Conservation (phyloP, 2,888 invertebrate genomes). For the Antheraea assamensis region DNA sequence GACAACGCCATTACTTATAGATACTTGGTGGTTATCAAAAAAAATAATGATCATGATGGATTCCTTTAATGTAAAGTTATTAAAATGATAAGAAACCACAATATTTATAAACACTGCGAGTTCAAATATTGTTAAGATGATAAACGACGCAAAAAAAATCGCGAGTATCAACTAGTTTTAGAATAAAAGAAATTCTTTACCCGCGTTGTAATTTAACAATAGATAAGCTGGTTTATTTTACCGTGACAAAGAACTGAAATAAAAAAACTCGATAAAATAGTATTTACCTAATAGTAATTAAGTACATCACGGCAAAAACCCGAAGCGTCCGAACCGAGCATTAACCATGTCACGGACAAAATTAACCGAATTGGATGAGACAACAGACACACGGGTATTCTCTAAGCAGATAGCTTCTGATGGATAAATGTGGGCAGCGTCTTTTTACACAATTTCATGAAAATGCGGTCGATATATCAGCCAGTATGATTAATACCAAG, state of each 20-base stretch:
- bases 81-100: too few species aligned
- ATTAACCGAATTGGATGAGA: conserved; percentile 65
- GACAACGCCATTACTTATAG: too few species aligned
- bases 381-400: conserved; percentile 39
- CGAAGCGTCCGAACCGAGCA: not conserved
- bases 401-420: conserved; percentile 59
- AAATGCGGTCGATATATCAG: not conserved
- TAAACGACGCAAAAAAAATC: too few species aligned
- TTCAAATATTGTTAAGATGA: too few species aligned
- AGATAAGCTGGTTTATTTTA: not conserved
- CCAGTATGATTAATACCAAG: not conserved
- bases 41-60: too few species aligned
- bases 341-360: conserved; percentile 31
- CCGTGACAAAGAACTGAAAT: not conserved
- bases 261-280: not conserved
- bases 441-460: not conserved
- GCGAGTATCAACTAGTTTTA: too few species aligned
- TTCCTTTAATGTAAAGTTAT: too few species aligned
- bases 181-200: too few species aligned
- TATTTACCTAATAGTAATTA: not conserved
- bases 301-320: not conserved
- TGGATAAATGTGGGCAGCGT: conserved; percentile 36
- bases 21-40: too few species aligned
- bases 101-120: too few species aligned
- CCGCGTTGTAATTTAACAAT: too few species aligned